Percentiles rank a stretch among this genome's conserved stretches.
Conservation (phyloP, 2,113 vertebrate species). For the Halichoerus grypus region DNA sequence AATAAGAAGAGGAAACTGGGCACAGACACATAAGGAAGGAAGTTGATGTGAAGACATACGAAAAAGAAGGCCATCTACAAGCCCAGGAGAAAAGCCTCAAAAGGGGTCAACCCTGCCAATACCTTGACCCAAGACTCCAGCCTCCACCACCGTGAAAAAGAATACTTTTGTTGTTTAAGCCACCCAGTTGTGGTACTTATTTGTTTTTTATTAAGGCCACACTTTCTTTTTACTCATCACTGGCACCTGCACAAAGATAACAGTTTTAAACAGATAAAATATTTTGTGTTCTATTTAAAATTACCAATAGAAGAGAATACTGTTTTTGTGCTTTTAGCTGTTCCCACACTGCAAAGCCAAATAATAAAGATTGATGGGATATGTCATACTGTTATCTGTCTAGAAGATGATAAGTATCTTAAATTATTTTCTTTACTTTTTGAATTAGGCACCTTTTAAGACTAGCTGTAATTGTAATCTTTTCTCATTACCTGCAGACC, state of each 20-base stretch:
- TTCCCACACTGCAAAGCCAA: neutral
- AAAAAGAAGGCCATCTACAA: neutral
- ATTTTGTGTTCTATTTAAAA: neutral
- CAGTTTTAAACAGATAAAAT: neutral
- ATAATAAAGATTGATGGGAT: neutral
- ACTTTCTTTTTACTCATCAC: neutral
- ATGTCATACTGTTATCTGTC: neutral
- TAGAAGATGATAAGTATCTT: neutral
- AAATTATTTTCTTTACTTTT: conserved; percentile 36
- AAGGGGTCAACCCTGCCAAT: neutral
- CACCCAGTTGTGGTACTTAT: neutral
- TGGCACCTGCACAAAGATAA: neutral
- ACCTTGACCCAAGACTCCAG: neutral
- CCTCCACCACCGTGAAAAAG: neutral
- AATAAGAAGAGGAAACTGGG: neutral
- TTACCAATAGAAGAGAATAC: neutral
- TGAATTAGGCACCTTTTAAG: neutral
- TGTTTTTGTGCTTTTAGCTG: neutral
- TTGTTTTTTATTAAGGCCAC: neutral
- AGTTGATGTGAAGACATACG: neutral
- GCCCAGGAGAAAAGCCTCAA: neutral
- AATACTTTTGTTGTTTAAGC: neutral
- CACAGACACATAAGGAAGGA: neutral
- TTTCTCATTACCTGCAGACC: neutral
- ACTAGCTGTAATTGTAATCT: neutral